phyloP scores from a whole-genome alignment of 2,113 vertebrate species.

The Mustelus asterias region DNA sequence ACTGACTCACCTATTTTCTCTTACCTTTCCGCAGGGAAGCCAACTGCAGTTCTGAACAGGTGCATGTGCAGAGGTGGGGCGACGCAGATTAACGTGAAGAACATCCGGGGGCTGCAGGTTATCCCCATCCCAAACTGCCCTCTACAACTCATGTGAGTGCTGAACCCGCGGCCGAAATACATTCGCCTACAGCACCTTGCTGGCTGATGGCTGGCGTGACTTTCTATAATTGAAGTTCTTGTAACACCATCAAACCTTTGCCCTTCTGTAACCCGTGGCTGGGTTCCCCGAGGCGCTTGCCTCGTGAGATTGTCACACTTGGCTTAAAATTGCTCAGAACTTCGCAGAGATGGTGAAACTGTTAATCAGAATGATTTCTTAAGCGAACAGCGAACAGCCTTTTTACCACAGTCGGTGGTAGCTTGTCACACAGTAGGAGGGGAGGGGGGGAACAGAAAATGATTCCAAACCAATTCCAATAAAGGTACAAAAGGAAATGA shows the following conservation, averaged over 20 bases:
- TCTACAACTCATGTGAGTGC: conserved; percentile 11
- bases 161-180: not conserved
- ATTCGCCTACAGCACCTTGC: not conserved
- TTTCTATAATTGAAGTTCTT: not conserved
- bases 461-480: not conserved
- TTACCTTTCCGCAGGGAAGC: not conserved
- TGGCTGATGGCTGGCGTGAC: not conserved
- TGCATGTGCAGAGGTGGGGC: conserved; percentile 30
- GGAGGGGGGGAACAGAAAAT: not conserved
- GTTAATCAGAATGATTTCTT: not conserved
- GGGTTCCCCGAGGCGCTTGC: not conserved
- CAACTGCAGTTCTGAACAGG: conserved; percentile 12
- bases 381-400: not conserved
- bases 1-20: not conserved
- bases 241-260: not conserved
- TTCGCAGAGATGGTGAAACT: not conserved
- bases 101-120: conserved; percentile 11
- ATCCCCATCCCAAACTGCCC: conserved; percentile 35
- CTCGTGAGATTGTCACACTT: not conserved
- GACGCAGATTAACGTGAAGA: not conserved
- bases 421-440: not conserved
- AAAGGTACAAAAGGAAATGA: not conserved
- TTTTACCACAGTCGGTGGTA: not conserved
- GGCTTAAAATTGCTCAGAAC: not conserved
- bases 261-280: not conserved